Evolutionary conservation across 2,888 invertebrate genomes (phyloP), one percentile per base, ranked within the genome.

Genomic region (Sinopyrophorus schimmeli): DNA sequence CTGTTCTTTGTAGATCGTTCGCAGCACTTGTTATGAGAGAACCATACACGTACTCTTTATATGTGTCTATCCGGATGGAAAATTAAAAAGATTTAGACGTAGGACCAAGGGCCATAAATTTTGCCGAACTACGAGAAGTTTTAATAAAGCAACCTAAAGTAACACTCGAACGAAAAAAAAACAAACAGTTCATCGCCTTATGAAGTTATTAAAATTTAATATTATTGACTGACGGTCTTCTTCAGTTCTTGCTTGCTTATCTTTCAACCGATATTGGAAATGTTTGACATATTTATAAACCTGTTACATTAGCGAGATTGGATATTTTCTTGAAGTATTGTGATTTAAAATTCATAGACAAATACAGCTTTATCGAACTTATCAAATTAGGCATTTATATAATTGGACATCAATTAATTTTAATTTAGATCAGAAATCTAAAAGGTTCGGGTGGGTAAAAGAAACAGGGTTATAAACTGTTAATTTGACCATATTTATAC

Each of bases 1-100:
- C n/a, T 37, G 14, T 24, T 26, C 37, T 26, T 28, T 21, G 43
- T 27, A 27, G 42, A 17, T 16, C 34, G 32, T 18, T 35, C 20
- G 24, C 15, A 17, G 11, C 23, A 42, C 42, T 42, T 42, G 42
- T 32, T 32, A 41, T 24, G 23, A 11, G 14, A 17, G 30, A 21
- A 21, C 11, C 20, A 18, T 9, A 16, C 24, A 16, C 23, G 24
- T 35, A 14, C 15, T 21, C 6, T n/a, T n/a, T n/a, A n/a, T n/a
- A n/a, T n/a, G 34, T 15, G 9, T 31, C 10, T 16, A 7, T 12
- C 16, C 5, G n/a, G 28, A 15, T 16, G 16, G 3, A 31, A 31
- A 21, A 21, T 21, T 9, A 21, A n/a, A 21, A 21, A 21, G 7
- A 21, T 21, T 5, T 21, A n/a, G 5, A n/a, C 5, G n/a, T 7